Percentiles rank a stretch among this genome's conserved stretches.
Evolutionary conservation across 2,888 invertebrate genomes (phyloP).

Genomic region (Sinohyriopsis cumingii): DNA sequence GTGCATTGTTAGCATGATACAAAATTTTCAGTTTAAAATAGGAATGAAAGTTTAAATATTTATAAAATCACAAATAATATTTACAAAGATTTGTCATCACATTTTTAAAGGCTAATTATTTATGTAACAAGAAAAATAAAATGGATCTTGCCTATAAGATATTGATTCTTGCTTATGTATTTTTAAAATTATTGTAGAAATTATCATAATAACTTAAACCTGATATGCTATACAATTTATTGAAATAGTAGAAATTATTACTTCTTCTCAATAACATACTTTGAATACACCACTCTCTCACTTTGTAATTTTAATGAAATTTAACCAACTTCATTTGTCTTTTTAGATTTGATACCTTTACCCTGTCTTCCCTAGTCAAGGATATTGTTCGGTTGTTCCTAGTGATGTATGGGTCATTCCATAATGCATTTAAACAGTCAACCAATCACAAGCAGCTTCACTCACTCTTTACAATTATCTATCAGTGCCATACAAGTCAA

Average conservation of each 20-base stretch:
- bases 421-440: slow-evolving; percentile 73
- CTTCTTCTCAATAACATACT: no score
- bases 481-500: slow-evolving; percentile 35
- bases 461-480: slow-evolving; percentile 76
- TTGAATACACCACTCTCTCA: no score
- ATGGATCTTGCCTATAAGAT: no score
- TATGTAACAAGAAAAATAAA: no score
- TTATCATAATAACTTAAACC: no score
- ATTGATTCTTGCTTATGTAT: no score
- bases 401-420: slow-evolving; percentile 57
- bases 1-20: slow-evolving; percentile 13
- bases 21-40: background rate
- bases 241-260: no score
- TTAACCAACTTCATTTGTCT: slow-evolving; percentile 1
- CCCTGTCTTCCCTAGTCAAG: slow-evolving; percentile 43
- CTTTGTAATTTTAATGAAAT: no score
- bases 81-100: no score
- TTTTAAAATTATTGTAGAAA: no score
- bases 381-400: slow-evolving; percentile 55
- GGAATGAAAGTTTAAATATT: background rate
- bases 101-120: no score
- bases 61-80: background rate
- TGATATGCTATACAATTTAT: no score
- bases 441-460: slow-evolving; percentile 78
- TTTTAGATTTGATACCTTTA: slow-evolving; percentile 45